phyloP scores from a whole-genome alignment of 2,797 vertebrate species.

The Sparidentex hasta region DNA sequence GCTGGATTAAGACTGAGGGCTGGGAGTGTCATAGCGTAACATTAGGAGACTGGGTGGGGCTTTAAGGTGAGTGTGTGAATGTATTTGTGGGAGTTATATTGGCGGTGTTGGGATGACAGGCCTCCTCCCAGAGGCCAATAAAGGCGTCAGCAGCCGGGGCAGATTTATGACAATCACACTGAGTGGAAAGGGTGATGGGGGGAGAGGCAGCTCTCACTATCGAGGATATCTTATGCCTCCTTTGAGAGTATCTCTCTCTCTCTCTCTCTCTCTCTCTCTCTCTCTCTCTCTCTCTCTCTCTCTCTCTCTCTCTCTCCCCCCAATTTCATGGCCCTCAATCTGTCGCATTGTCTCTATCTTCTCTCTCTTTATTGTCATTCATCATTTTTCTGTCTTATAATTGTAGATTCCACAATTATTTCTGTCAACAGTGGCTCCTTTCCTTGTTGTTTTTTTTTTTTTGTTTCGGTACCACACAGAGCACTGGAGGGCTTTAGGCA shows the following conservation, averaged over 20 bases:
- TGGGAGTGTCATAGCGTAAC: slow-evolving; percentile 48
- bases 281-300: slow-evolving; percentile 27
- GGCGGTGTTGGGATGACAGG: slow-evolving; percentile 59
- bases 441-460: background rate
- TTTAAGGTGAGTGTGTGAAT: slow-evolving; percentile 50
- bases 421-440: slow-evolving; percentile 5
- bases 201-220: slow-evolving; percentile 60
- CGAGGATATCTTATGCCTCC: slow-evolving; percentile 71
- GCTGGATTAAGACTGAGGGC: slow-evolving; percentile 54
- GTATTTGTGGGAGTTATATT: slow-evolving; percentile 58
- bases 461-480: slow-evolving; percentile 7
- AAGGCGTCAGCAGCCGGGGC: slow-evolving; percentile 57
- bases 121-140: slow-evolving; percentile 67
- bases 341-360: slow-evolving; percentile 47
- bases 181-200: slow-evolving; percentile 65
- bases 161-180: slow-evolving; percentile 73
- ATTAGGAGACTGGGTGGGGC: slow-evolving; percentile 50
- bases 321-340: slow-evolving; percentile 66
- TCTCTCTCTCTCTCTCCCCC: slow-evolving; percentile 34
- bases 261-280: slow-evolving; percentile 34
- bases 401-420: slow-evolving; percentile 30
- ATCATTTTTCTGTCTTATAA: slow-evolving; percentile 28
- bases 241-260: slow-evolving; percentile 56
- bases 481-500: slow-evolving; percentile 23
- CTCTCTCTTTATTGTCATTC: slow-evolving; percentile 32